Evolutionary conservation across 2,888 invertebrate genomes (phyloP), one percentile per base, ranked within the genome.

Genomic region (Eudemis profundana): DNA sequence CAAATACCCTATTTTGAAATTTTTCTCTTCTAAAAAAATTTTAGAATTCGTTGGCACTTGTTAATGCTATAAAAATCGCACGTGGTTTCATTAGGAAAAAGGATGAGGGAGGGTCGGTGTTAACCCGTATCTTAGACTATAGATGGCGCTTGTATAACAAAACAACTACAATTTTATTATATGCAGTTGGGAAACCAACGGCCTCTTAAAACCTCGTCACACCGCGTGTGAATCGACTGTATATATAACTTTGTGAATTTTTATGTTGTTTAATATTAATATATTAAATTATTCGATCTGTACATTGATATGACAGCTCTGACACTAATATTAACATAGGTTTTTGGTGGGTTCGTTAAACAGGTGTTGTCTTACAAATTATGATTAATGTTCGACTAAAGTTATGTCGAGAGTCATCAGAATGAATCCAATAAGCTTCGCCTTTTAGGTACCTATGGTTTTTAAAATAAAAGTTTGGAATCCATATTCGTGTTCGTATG

Each of bases 301-400:
- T 8, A 27, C 15, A 65, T 65, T 60, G 51, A 60, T 53, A 53
- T 65, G 65, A 65, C 65, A 65, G 21, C 4, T 47, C 40, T 21
- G 60, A 53, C 53, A 65, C 44, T 51, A 19, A 63, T 21, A 59
- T 65, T 59, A 59, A 21, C 64, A 65, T 65, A 51, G 17, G 12
- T 44, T 64, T 59, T 59, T 46, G 51, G 64, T 38, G 29, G 10
- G 49, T 59, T 46, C 19, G 50, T 46, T 38, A 49, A 50, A 49
- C 50, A 46, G 59, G 65, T 53, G 59, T 65, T 53, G 15, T 40
- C 40, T 47, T 49, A 47, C 23, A 33, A 51, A 47, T 29, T 46
- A 27, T 29, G 14, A 57, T 36, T 59, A 23, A 57, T 57, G 23
- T 10, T 7, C 44, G 8, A 5, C n/a, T 14, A 51, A 14, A 8